Conservation (phyloP, 2,797 vertebrate genomes). For the Yasuhikotakia modesta region DNA sequence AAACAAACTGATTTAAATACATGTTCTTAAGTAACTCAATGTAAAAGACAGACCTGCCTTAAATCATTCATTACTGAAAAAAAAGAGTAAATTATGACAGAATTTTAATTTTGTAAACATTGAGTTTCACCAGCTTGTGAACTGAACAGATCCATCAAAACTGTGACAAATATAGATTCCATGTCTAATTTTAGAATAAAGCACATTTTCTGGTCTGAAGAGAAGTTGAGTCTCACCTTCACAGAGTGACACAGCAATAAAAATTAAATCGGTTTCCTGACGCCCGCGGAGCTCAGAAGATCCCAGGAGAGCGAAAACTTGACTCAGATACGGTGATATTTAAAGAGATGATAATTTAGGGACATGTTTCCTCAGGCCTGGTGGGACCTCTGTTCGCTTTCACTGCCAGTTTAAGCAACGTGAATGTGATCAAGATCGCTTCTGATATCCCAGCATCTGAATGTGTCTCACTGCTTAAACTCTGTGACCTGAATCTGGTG, state of each 20-base stretch:
- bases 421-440: conserved; percentile 57
- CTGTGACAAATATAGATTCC: conserved; percentile 4
- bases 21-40: background rate
- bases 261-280: conserved; percentile 63
- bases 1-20: background rate
- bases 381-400: conserved; percentile 65
- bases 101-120: background rate
- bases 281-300: conserved; percentile 56
- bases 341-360: conserved; percentile 65
- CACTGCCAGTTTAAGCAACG: conserved; percentile 57
- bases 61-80: background rate
- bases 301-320: conserved; percentile 70
- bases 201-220: conserved; percentile 48
- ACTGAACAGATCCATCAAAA: background rate
- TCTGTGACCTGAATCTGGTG: conserved; percentile 53
- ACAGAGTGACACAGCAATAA: conserved; percentile 70
- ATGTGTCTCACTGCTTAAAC: conserved; percentile 44
- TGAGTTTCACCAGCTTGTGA: conserved; percentile 15
- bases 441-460: conserved; percentile 55
- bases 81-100: background rate
- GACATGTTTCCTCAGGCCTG: conserved; percentile 58
- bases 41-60: background rate
- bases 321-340: conserved; percentile 60
- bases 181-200: conserved; percentile 17
- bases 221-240: conserved; percentile 58